Base-by-base conservation (phyloP, 2,888 invertebrate genomes). In the Drosophila flavopinicola region DNA sequence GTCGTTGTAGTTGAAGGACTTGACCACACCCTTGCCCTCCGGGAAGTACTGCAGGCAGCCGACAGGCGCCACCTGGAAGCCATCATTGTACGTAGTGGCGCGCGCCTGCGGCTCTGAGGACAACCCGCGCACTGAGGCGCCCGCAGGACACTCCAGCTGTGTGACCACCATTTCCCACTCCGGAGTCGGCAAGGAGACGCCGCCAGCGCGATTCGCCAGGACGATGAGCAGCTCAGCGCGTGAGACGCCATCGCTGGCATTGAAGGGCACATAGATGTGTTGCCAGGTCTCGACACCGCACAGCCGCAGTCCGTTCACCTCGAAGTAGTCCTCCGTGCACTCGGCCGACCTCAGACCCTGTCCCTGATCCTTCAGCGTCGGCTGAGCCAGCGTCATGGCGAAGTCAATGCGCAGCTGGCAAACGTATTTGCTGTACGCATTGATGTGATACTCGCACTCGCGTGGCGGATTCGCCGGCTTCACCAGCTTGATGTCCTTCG, bases 251-350 rank as follows among this genome's bases (percentile, higher is more conserved):
- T 68, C 85, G n/a, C 69, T 85, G 53, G 87, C 76, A 47, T 88
- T 82, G 53, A 88, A 73, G 6, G 84, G 80, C 35, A 84, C 76
- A 49, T 85, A 86, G 63, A 84, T 88, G 73, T 94, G 94, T 56
- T 94, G 94, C 56, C 93, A 93, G 52, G 90, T 92, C 75, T 94
- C 94, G 65, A 93, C 92, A 0, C 94, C 94, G 58, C 94, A 94
- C 0, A 94, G 87, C 0, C 71, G 73, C 29, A 86, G 23, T 2
- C 70, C 75, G 17, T 78, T 76, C 25, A 88, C 84, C 68, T 65
- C 49, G 7, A 88, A 74, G 39, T 67, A 78, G 11, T 88, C 88
- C 5, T 52, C 4, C 1, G 53, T 54, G 64, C 90, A 90, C 45
- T 80, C 75, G 4, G 80, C 86, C 6, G 80, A 77, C 24, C 17